These are phyloP conservation scores for Neocrepidodera transversa DNA, from an alignment of 2,888 invertebrate species.

Conservation along the genomic window DNA sequence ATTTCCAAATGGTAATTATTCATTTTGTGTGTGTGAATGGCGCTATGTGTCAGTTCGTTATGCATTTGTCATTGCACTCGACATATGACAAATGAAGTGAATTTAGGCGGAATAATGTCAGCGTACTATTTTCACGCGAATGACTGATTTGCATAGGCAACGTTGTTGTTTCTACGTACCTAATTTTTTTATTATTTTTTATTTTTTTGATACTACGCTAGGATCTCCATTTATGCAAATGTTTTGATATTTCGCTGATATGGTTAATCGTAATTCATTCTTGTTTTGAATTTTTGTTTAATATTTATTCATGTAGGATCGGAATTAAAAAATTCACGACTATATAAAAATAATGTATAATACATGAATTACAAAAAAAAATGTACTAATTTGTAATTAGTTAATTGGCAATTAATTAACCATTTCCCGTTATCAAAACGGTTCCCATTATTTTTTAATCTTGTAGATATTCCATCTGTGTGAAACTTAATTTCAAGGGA, in stretches of 20 bases:
- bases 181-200: neutral
- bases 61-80: constrained; percentile 38
- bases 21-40: constrained; percentile 40
- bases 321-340: too few relatives aligned
- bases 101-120: constrained; percentile 38
- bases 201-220: neutral
- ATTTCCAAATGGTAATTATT: constrained; percentile 39
- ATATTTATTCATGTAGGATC: too few relatives aligned
- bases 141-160: constrained; percentile 31
- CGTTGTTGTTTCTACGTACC: neutral
- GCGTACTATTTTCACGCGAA: constrained; percentile 30
- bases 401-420: too few relatives aligned
- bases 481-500: constrained; percentile 16
- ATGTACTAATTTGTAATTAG: too few relatives aligned
- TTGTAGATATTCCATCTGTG: neutral
- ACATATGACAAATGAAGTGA: constrained; percentile 42
- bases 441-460: neutral
- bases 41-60: constrained; percentile 39
- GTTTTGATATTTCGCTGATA: neutral
- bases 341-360: too few relatives aligned
- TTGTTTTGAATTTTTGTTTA: too few relatives aligned
- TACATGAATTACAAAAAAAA: too few relatives aligned
- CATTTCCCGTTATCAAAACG: neutral
- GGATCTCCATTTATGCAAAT: constrained; percentile 10
- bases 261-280: too few relatives aligned